Percentiles rank a stretch among this genome's conserved stretches.
Conservation (phyloP, 2,888 invertebrate species). For the Sycophila texana region DNA sequence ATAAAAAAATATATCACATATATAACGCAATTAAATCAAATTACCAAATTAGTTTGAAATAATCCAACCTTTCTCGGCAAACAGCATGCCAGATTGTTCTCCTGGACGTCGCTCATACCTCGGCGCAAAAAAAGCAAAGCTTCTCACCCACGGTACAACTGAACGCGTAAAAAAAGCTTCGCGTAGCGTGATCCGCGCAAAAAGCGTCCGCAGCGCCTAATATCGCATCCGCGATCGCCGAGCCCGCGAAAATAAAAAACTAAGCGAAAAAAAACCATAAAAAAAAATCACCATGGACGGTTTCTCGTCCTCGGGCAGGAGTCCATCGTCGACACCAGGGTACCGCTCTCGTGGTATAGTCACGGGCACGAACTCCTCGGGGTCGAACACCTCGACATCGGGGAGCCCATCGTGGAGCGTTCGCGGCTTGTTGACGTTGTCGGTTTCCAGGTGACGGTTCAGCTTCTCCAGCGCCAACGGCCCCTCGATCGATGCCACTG, state of each 20-base stretch:
- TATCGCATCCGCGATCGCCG: background rate
- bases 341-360: slow-evolving; percentile 63
- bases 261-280: background rate
- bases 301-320: slow-evolving; percentile 71
- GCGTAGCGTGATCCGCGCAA: background rate
- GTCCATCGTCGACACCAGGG: slow-evolving; percentile 81
- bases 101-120: no score
- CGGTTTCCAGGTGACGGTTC: slow-evolving; percentile 76
- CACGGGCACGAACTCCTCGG: slow-evolving; percentile 57
- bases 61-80: no score
- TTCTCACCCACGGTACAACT: background rate
- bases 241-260: no score
- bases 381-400: slow-evolving; percentile 79
- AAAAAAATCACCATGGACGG: slow-evolving; percentile 62
- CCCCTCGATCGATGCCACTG: background rate
- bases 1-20: no score
- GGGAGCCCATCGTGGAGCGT: slow-evolving; percentile 78
- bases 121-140: background rate
- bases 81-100: no score
- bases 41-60: no score
- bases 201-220: background rate
- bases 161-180: background rate
- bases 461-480: background rate
- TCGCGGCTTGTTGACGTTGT: slow-evolving; percentile 74
- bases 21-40: no score